Base-by-base conservation (phyloP, 2,113 vertebrate species). In the Grammomys dolichurus region DNA sequence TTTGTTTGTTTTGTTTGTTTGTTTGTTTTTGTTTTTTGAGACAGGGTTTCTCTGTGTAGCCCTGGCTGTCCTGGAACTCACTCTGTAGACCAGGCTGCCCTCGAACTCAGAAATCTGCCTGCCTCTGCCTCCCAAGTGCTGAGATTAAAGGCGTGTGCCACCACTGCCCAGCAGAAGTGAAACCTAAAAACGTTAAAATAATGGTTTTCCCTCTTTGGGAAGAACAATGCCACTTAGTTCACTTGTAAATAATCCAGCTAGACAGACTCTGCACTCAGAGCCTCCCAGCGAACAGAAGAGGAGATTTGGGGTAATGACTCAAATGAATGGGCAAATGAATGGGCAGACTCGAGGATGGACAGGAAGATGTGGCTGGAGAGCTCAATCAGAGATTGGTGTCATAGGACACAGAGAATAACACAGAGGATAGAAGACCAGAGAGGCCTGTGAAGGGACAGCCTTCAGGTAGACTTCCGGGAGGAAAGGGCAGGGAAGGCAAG, bases 381-480 rank as follows among this genome's bases (percentile, higher is more conserved):
- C 3, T 56, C 10, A 20, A 72, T 48, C 28, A n/a, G 77, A 65
- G 87, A 84, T 51, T 17, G 6, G 36, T 60, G 36, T 13, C 22
- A 14, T 91, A 75, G 8, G 28, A 22, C 76, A 72, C 56, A 85
- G 36, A 85, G 36, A 51, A 40, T 24, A 24, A 75, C 3, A 7
- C 40, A n/a, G 40, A 72, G 86, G 75, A 46, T 16, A 8, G 14
- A 56, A 82, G 88, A 33, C 51, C 26, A 0, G 4, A n/a, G n/a
- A 48, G 40, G 3, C 5, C 36, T 0, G 0, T 9, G 51, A 36
- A 46, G 28, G 4, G 5, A 7, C 4, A 20, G 72, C 11, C 16
- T 17, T 87, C 36, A 40, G 48, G 40, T 8, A 6, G 31, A 40
- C 14, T 69, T 70, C 51, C 33, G 46, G 70, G 51, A 96, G n/a